A percentile compares a stretch with the other conserved stretches of the same genome.
Conservation (phyloP, 1,140 invertebrate species). For the Epicauta chinensis region DNA sequence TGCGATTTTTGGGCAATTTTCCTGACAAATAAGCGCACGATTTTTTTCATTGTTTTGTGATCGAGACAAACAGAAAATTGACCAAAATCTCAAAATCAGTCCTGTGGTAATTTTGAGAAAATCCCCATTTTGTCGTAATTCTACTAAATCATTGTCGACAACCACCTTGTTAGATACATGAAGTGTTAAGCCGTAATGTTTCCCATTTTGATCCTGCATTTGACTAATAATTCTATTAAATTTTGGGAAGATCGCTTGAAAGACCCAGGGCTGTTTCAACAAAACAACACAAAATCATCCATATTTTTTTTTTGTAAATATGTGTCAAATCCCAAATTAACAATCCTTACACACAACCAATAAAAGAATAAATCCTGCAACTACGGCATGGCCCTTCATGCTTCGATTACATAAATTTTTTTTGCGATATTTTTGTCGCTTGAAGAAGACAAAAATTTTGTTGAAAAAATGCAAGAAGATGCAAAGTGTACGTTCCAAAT, state of each 20-base stretch:
- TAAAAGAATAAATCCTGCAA: conserved; percentile 16
- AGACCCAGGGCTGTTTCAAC: no score
- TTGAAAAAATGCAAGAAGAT: not conserved
- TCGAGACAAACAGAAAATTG: no score
- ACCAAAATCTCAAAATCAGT: conserved; percentile 19
- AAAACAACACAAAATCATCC: no score
- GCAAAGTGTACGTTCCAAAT: conserved; percentile 39
- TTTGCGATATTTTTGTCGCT: conserved; percentile 7
- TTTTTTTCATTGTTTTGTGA: no score
- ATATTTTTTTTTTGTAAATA: no score
- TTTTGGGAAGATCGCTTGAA: no score
- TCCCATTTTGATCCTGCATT: conserved; percentile 17
- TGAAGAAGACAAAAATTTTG: conserved; percentile 17
- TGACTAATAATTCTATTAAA: conserved; percentile 1
- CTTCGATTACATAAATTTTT: conserved; percentile 22
- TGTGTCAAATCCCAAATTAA: no score
- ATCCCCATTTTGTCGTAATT: not conserved
- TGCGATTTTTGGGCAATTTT: no score
- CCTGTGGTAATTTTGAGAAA: conserved; percentile 20
- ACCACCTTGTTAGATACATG: conserved; percentile 29
- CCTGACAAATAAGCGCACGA: no score
- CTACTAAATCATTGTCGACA: not conserved
- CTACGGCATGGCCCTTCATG: conserved; percentile 44
- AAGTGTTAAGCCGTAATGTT: conserved; percentile 38
- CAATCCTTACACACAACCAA: not conserved